Base-by-base conservation (phyloP, 2,888 invertebrate species). In the Polia nebulosa region DNA sequence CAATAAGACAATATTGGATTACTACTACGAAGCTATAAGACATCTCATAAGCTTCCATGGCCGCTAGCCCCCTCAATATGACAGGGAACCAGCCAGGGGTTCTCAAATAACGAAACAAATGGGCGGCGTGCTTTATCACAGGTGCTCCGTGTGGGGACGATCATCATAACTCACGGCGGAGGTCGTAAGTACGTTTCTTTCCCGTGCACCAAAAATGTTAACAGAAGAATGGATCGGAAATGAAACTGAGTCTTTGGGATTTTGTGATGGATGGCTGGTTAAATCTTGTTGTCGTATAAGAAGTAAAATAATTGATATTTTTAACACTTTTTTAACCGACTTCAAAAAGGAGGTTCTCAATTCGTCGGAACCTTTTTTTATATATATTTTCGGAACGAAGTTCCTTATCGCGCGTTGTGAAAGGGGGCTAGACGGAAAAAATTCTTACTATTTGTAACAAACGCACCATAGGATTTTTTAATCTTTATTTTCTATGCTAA, bases 111-210 rank as follows among this genome's bases (percentile, higher is more conserved):
- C 65, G 68, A 51, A 76, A 74, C 70, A 83, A 80, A 81, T 80
- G 80, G 67, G 57, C 60, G 56, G 52, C 69, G 67, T 81, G 83
- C 77, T 77, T 72, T 80, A 81, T 77, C 83, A 75, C 80, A 72
- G 70, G 83, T 72, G 66, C 53, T 57, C 67, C 67, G 44, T 53
- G 81, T 51, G 65, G 64, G 76, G 72, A 68, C 51, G 58, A 73
- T 74, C 77, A 58, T 72, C 67, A 80, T 81, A 81, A 81, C 55
- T 81, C 74, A 81, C 56, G 52, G 22, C 20, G 49, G 22, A 36
- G 53, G 55, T 70, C 55, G 56, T 60, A 64, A 27, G 27, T 51
- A 4, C 6, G 58, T 29, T 44, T 20, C 3, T 27, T 11, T 39
- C 13, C 5, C 44, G 27, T 17, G 20, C 36, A 9, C 20, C 7